Conservation (phyloP, 1,140 invertebrate species). For the Platyscapa corneri region DNA sequence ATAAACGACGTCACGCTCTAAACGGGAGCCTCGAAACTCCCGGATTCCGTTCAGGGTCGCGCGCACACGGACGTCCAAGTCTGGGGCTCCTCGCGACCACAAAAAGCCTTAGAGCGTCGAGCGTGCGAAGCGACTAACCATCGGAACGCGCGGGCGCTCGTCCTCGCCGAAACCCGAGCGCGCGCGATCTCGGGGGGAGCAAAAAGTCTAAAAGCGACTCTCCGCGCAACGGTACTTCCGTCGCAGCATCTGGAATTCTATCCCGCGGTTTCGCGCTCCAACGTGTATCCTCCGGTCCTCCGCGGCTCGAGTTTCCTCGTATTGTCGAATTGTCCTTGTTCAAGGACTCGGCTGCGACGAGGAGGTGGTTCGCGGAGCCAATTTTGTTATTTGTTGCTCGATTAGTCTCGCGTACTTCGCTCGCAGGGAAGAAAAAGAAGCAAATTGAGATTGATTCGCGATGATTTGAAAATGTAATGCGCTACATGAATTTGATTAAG, state of each 20-base stretch:
- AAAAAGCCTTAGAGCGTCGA: constrained; percentile 16
- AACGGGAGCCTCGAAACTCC: neutral
- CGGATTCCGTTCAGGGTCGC: neutral
- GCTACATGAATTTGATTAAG: constrained; percentile 49
- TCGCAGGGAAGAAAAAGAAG: neutral
- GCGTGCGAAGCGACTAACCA: constrained; percentile 23
- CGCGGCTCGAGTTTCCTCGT: constrained; percentile 20
- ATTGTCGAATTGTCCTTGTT: neutral
- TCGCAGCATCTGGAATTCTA: constrained; percentile 17
- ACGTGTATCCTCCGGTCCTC: constrained; percentile 15
- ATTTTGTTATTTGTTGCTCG: constrained; percentile 33
- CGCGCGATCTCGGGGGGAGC: neutral
- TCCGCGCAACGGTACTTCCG: too few relatives aligned
- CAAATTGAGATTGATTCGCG: constrained; percentile 31
- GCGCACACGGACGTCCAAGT: constrained; percentile 2
- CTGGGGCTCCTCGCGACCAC: constrained; percentile 13
- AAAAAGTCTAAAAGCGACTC: neutral
- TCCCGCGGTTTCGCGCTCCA: constrained; percentile 17
- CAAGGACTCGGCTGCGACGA: neutral
- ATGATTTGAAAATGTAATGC: constrained; percentile 47
- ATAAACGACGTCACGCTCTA: neutral
- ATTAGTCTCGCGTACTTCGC: constrained; percentile 2
- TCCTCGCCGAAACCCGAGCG: constrained; percentile 12
- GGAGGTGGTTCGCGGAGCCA: neutral
- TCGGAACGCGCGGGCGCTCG: neutral